Percentiles rank a stretch among this genome's conserved stretches.
phyloP scores from a whole-genome alignment of 1,140 invertebrate species.

The Schlechtendalia chinensis region DNA sequence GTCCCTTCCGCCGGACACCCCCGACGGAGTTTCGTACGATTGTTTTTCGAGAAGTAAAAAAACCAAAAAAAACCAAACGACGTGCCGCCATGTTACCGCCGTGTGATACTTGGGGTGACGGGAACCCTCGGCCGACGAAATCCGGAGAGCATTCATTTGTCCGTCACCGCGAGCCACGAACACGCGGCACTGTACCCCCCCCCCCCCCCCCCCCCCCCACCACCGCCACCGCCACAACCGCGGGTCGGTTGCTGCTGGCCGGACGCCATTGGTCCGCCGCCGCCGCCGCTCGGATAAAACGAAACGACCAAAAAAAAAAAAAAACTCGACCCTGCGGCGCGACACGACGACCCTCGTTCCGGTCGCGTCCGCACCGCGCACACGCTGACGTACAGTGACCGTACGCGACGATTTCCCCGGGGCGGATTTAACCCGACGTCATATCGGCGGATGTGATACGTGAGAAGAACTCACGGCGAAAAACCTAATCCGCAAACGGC shows the following conservation, averaged over 20 bases:
- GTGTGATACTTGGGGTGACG: background rate
- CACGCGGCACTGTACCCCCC: conserved; percentile 20
- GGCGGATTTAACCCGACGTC: too few relatives aligned
- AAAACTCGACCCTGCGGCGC: background rate
- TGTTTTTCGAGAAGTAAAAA: background rate
- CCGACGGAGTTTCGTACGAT: background rate
- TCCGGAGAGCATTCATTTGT: conserved; percentile 42
- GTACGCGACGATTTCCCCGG: too few relatives aligned
- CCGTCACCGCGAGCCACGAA: conserved; percentile 38
- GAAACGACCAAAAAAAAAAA: conserved; percentile 13
- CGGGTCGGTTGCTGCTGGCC: background rate
- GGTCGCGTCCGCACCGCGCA: too few relatives aligned
- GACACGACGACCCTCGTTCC: too few relatives aligned
- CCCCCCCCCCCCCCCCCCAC: too few relatives aligned
- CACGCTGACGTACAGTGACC: too few relatives aligned
- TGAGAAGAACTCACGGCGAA: too few relatives aligned
- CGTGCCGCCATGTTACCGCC: background rate
- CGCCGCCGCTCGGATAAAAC: too few relatives aligned
- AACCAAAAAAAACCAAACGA: too few relatives aligned
- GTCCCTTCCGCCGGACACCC: too few relatives aligned
- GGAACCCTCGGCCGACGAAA: conserved; percentile 2
- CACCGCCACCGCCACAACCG: too few relatives aligned
- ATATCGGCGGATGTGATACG: too few relatives aligned
- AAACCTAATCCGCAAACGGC: background rate
- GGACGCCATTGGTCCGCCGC: conserved; percentile 30